Percentiles rank a stretch among this genome's conserved stretches.
Conservation (phyloP, 2,888 invertebrate species). For the Melanargia galathea region DNA sequence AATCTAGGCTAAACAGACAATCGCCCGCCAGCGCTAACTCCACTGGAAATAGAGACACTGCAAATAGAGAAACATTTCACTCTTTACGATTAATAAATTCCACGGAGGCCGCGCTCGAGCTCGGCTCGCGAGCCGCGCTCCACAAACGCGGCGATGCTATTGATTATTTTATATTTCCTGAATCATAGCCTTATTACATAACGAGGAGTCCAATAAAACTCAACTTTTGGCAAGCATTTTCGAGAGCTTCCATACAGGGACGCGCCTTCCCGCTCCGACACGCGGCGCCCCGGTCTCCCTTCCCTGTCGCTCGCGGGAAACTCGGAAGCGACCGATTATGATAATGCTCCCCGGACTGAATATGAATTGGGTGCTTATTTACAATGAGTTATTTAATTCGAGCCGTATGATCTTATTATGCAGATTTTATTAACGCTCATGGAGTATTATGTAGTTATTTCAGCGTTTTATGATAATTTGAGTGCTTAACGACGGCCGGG, state of each 20-base stretch:
- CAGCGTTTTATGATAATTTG: conserved; percentile 35
- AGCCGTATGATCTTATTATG: conserved; percentile 62
- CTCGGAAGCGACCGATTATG: conserved; percentile 61
- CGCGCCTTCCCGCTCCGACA: conserved; percentile 45
- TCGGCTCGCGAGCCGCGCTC: neutral
- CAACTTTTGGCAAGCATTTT: conserved; percentile 54
- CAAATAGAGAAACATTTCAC: neutral
- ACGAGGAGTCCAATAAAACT: conserved; percentile 67
- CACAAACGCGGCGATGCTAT: conserved; percentile 19
- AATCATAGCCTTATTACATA: conserved; percentile 52
- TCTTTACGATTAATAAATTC: neutral
- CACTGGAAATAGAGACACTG: neutral
- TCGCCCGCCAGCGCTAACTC: neutral
- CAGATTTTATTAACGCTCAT: conserved; percentile 62
- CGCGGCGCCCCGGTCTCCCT: conserved; percentile 10
- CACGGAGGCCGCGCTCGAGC: neutral
- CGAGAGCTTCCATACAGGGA: conserved; percentile 32
- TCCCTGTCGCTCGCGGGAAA: conserved; percentile 31
- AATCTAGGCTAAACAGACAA: conserved; percentile 11
- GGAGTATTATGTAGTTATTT: conserved; percentile 51
- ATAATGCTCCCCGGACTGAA: conserved; percentile 66
- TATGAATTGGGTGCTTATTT: conserved; percentile 78
- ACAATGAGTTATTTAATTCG: conserved; percentile 73
- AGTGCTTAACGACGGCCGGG: conserved; percentile 36
- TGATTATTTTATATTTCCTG: conserved; percentile 37